Evolutionary conservation across 2,113 vertebrate species (phyloP).

Genomic region (Engraulis encrasicolus): DNA sequence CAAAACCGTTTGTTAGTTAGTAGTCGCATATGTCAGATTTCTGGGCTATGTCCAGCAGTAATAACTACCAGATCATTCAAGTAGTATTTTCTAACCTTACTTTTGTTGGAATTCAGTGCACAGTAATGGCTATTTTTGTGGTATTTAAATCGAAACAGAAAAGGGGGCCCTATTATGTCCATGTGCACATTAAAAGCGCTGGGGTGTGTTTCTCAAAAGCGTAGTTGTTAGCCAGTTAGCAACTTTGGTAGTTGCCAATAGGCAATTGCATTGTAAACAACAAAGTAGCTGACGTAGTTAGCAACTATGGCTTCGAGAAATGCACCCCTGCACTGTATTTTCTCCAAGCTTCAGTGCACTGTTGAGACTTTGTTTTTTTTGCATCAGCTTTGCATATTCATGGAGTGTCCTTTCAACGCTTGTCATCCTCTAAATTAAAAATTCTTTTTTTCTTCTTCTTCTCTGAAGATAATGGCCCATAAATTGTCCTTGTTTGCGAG

Average conservation of each 20-base stretch:
- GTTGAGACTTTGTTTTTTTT: too few species aligned
- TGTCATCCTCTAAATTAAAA: slow-evolving; percentile 76
- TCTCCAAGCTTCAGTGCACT: neutral
- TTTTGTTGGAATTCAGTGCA: neutral
- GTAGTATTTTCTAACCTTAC: neutral
- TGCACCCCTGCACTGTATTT: neutral
- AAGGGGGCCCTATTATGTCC: neutral
- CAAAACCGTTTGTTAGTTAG: slow-evolving; percentile 17
- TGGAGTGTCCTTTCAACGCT: slow-evolving; percentile 67
- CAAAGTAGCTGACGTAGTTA: too few species aligned
- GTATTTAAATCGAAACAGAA: slow-evolving; percentile 22
- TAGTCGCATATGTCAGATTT: slow-evolving; percentile 5
- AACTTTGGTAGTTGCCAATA: too few species aligned
- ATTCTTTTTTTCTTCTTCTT: slow-evolving; percentile 73
- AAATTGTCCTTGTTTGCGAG: slow-evolving; percentile 78
- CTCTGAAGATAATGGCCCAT: slow-evolving; percentile 75
- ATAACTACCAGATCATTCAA: slow-evolving; percentile 19
- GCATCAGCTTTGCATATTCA: slow-evolving; percentile 70
- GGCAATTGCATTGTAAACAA: too few species aligned
- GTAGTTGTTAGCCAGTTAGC: too few species aligned
- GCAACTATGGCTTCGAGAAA: too few species aligned
- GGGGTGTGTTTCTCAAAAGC: too few species aligned
- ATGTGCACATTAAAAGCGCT: neutral
- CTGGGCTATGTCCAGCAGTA: slow-evolving; percentile 4
- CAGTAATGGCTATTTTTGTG: slow-evolving; percentile 4